phyloP scores from a whole-genome alignment of 1,140 invertebrate genomes.

The Drosophila serrata region DNA sequence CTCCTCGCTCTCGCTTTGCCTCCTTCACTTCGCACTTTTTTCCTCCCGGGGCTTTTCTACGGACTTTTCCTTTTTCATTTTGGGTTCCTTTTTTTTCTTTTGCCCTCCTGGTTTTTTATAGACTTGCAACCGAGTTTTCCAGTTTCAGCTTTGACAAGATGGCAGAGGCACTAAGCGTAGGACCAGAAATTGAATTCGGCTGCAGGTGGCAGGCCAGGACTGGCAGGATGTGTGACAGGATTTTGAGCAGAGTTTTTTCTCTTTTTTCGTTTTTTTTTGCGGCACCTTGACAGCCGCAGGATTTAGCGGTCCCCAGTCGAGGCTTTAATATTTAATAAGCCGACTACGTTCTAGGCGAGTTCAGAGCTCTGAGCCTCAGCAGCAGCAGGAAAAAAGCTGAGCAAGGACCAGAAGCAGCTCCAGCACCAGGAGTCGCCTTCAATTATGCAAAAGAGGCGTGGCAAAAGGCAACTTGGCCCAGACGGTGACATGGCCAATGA shows the following conservation, averaged over 20 bases:
- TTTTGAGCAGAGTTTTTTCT: constrained; percentile 49
- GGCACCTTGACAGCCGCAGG: constrained; percentile 67
- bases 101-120: background rate
- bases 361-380: constrained; percentile 7
- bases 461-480: constrained; percentile 34
- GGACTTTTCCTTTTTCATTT: constrained; percentile 1
- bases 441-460: constrained; percentile 62
- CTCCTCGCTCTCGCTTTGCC: background rate
- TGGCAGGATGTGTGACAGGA: constrained; percentile 70
- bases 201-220: constrained; percentile 54
- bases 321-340: constrained; percentile 79
- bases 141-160: constrained; percentile 56
- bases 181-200: constrained; percentile 71
- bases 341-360: constrained; percentile 55
- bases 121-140: constrained; percentile 60
- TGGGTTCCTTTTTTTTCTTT: background rate
- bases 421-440: constrained; percentile 21
- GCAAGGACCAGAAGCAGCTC: background rate
- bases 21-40: constrained; percentile 4
- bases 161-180: constrained; percentile 51
- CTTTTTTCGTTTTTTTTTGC: constrained; percentile 14
- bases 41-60: constrained; percentile 18
- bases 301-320: constrained; percentile 66
- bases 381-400: constrained; percentile 6
- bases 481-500: constrained; percentile 56